Evolutionary conservation across 2,113 vertebrate species (phyloP).

Genomic region (Sitta europaea): DNA sequence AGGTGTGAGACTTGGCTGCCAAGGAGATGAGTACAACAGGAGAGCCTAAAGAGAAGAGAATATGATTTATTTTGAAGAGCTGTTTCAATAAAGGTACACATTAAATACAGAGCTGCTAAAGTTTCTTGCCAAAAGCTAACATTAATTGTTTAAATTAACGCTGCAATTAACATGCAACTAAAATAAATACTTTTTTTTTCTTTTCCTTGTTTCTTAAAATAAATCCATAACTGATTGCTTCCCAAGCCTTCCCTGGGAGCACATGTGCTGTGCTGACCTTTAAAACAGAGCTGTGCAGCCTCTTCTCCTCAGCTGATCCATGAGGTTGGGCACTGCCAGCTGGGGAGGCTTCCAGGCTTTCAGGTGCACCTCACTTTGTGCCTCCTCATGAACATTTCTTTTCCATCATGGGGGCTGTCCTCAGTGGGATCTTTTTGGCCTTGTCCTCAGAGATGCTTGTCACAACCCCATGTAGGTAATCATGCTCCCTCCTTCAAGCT

Average conservation of each 20-base stretch:
- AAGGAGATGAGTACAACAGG: background rate
- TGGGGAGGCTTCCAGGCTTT: background rate
- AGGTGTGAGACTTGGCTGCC: background rate
- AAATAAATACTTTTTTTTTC: background rate
- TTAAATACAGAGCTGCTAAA: background rate
- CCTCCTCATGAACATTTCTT: background rate
- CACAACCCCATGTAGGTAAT: background rate
- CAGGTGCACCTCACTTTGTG: background rate
- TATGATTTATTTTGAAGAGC: background rate
- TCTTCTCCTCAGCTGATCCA: background rate
- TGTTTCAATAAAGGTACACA: background rate
- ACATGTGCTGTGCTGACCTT: background rate
- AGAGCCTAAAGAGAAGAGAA: background rate
- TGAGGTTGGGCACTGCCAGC: background rate
- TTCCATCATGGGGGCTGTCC: background rate
- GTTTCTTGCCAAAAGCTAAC: conserved; percentile 29
- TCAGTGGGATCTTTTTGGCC: background rate
- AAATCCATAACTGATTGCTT: background rate
- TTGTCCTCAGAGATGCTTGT: background rate
- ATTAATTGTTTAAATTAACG: conserved; percentile 46
- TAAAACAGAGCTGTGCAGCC: accelerated
- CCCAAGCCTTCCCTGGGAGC: background rate
- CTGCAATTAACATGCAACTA: background rate
- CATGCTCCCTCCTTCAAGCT: accelerated
- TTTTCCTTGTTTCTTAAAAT: background rate